Percentiles rank a stretch among this genome's conserved stretches.
Evolutionary conservation across 2,888 invertebrate species (phyloP).

Genomic region (Deilephila elpenor): DNA sequence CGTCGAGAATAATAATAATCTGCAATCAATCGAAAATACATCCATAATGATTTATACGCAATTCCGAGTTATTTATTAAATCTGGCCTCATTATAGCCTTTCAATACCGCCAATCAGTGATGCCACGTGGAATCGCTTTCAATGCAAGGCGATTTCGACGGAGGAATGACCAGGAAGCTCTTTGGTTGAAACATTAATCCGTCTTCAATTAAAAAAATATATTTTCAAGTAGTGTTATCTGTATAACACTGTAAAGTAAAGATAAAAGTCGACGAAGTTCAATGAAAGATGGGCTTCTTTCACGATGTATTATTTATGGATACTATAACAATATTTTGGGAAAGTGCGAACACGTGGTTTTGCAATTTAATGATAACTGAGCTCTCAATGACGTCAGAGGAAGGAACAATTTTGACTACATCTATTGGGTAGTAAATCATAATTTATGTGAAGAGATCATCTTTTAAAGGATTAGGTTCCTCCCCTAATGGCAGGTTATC

Average conservation of each 20-base stretch:
- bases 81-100: constrained; percentile 27
- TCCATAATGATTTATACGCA: constrained; percentile 32
- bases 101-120: constrained; percentile 29
- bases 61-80: constrained; percentile 33
- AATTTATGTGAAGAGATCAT: too few species aligned
- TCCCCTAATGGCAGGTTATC: too few species aligned
- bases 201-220: not conserved
- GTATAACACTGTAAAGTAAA: not conserved
- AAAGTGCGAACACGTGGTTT: not conserved
- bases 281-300: not conserved
- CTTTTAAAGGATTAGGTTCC: too few species aligned
- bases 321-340: not conserved
- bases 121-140: not conserved
- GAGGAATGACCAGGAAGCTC: constrained; percentile 5
- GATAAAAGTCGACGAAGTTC: not conserved
- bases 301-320: not conserved
- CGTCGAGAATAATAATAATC: constrained; percentile 28
- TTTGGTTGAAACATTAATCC: not conserved
- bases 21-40: constrained; percentile 30
- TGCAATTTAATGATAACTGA: not conserved
- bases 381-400: too few species aligned
- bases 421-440: too few species aligned
- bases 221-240: not conserved
- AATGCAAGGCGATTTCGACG: constrained; percentile 1
- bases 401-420: too few species aligned